These are phyloP conservation scores for Drusus annulatus DNA, from an alignment of 1,140 invertebrate species.

Conservation along the genomic window DNA sequence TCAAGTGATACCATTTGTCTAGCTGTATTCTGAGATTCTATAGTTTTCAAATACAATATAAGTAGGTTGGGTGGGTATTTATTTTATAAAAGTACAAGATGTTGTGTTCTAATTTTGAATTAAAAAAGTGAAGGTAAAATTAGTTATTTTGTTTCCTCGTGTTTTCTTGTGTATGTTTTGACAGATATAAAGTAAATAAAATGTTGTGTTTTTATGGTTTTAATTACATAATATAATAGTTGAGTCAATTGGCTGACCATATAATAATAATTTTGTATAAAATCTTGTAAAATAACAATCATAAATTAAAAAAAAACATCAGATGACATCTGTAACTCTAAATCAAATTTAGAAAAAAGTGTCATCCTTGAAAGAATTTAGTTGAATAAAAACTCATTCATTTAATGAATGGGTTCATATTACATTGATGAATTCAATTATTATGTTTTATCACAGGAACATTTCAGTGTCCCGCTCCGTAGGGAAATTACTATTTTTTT, in stretches of 20 bases:
- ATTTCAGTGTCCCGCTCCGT: too few relatives aligned
- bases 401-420: constrained; percentile 12
- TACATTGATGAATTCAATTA: not conserved
- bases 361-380: not conserved
- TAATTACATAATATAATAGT: not conserved
- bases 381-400: constrained; percentile 21
- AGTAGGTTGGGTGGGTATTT: too few relatives aligned
- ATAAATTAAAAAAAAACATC: not conserved
- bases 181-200: not conserved
- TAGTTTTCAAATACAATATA: too few relatives aligned
- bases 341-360: constrained; percentile 9
- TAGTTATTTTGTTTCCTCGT: too few relatives aligned
- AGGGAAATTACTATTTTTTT: too few relatives aligned
- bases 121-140: too few relatives aligned
- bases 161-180: not conserved
- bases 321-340: constrained; percentile 14
- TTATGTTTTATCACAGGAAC: too few relatives aligned
- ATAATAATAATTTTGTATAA: not conserved
- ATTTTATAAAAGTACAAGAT: too few relatives aligned
- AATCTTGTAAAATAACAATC: not conserved
- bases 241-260: not conserved
- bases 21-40: too few relatives aligned
- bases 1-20: too few relatives aligned
- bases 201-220: not conserved
- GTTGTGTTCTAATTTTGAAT: too few relatives aligned